phyloP scores from a whole-genome alignment of 2,113 vertebrate species.

The Perca schrenkii region DNA sequence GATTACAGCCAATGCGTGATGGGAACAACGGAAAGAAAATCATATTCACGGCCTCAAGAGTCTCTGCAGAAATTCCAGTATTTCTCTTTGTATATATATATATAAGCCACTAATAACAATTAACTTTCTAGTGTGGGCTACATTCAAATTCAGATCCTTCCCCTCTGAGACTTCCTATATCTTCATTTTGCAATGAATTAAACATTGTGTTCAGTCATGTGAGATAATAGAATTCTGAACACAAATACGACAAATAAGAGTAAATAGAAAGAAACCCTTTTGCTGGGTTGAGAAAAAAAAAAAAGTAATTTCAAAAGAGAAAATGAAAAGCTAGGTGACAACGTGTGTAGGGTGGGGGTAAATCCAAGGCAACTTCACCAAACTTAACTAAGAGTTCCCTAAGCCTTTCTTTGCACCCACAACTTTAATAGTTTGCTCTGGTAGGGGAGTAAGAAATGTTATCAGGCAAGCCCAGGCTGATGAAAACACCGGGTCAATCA shows the following conservation, averaged over 20 bases:
- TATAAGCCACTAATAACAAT: conserved; percentile 38
- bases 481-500: conserved; percentile 81
- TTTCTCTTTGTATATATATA: conserved; percentile 45
- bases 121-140: conserved; percentile 33
- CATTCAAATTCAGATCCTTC: conserved; percentile 18
- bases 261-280: conserved; percentile 38
- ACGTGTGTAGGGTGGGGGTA: conserved; percentile 1
- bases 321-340: conserved; percentile 40
- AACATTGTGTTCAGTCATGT: conserved; percentile 53
- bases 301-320: conserved; percentile 34
- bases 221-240: conserved; percentile 50
- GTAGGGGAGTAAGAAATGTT: conserved; percentile 63
- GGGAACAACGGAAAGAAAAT: conserved; percentile 3
- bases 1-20: conserved; percentile 62
- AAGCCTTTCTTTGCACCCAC: conserved; percentile 45
- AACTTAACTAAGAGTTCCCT: conserved; percentile 54
- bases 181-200: conserved; percentile 53
- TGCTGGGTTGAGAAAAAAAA: background rate
- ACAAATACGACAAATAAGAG: conserved; percentile 37
- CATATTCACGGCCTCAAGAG: conserved; percentile 12
- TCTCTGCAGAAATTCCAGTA: conserved; percentile 25
- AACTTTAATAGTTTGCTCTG: conserved; percentile 57
- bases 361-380: conserved; percentile 31
- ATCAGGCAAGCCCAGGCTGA: conserved; percentile 76
- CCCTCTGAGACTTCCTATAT: conserved; percentile 40